Base-by-base conservation (phyloP, 2,888 invertebrate species). In the Agonum fuliginosum region DNA sequence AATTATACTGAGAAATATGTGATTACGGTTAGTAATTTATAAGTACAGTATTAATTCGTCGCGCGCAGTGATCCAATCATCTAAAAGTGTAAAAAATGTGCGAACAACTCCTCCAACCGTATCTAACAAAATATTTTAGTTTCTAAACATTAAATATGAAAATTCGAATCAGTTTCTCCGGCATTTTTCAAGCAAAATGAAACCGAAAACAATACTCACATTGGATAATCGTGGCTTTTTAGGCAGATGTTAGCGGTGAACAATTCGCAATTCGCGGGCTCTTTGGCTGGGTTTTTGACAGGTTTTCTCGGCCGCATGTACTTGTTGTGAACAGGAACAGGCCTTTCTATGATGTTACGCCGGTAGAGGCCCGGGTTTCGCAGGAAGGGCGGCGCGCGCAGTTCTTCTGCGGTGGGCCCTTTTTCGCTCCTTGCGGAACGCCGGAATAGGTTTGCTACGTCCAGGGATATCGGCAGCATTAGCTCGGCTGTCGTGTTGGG, bases 191-290 rank as follows among this genome's bases (percentile, higher is more conserved):
- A 3, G 3, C 17, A 12, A 46, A 46, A 46, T 46, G 46, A 46
- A 46, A 17, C 14, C 12, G 46, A 46, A 46, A 46, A n/a, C n/a
- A n/a, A n/a, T 76, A 89, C 93, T 91, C 87, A 94, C 94, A 91
- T 91, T 24, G 95, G 95, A 86, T 95, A 95, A 84, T 94, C 93
- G 6, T 90, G 89, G 19, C 91, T 90, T 79, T 92, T 91, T 70
- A 95, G 87, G 83, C 95, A 95, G 82, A 95, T 88, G 1, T 91
- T 91, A 81, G 92, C 91, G 2, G 93, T 91, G 82, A 94, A 93
- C 79, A 92, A 89, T 82, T 92, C 93, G 83, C 93, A 93, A 69
- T 89, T 83, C 3, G 8, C 30, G 82, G 85, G 81, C 74, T 85
- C 84, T 6, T 87, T 81, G 81, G 87, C 80, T 17, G 75, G 85